A percentile compares a stretch with the other conserved stretches of the same genome.
phyloP scores from a whole-genome alignment of 2,113 vertebrate genomes.

The Odocoileus virginianus region DNA sequence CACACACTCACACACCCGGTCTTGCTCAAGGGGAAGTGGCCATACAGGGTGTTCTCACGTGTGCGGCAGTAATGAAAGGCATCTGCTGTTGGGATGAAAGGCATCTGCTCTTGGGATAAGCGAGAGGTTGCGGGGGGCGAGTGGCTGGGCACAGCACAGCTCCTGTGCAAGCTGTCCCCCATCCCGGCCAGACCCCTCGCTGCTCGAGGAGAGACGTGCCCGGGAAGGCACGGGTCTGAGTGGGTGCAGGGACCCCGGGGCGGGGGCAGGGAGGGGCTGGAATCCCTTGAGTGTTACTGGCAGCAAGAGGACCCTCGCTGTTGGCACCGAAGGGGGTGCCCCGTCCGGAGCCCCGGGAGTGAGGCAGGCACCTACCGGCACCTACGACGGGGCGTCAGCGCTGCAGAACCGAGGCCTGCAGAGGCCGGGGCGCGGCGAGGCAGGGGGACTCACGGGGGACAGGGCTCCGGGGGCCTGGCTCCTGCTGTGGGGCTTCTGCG shows the following conservation, averaged over 20 bases:
- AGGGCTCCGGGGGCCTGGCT: neutral
- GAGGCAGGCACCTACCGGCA: accelerated
- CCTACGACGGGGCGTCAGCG: neutral
- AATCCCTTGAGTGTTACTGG: neutral
- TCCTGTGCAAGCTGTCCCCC: constrained; percentile 70
- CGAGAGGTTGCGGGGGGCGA: constrained; percentile 38
- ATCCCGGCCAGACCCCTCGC: constrained; percentile 37
- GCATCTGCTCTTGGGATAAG: constrained; percentile 76
- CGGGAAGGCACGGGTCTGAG: constrained; percentile 64
- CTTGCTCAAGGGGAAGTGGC: constrained; percentile 80
- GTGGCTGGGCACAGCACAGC: neutral
- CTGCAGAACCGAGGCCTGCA: neutral
- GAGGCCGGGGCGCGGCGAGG: neutral
- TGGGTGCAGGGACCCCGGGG: constrained; percentile 72
- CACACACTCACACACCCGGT: neutral
- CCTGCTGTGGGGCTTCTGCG: neutral
- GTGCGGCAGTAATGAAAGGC: constrained; percentile 81
- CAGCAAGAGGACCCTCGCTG: neutral
- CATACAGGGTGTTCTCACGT: constrained; percentile 72
- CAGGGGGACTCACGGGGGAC: accelerated
- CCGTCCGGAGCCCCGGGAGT: accelerated
- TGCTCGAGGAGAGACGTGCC: constrained; percentile 48
- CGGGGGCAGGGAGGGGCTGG: constrained; percentile 1
- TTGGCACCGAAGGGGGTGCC: accelerated
- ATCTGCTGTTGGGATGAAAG: constrained; percentile 79